phyloP scores from a whole-genome alignment of 2,113 vertebrate genomes.

The Oncorhynchus masou region DNA sequence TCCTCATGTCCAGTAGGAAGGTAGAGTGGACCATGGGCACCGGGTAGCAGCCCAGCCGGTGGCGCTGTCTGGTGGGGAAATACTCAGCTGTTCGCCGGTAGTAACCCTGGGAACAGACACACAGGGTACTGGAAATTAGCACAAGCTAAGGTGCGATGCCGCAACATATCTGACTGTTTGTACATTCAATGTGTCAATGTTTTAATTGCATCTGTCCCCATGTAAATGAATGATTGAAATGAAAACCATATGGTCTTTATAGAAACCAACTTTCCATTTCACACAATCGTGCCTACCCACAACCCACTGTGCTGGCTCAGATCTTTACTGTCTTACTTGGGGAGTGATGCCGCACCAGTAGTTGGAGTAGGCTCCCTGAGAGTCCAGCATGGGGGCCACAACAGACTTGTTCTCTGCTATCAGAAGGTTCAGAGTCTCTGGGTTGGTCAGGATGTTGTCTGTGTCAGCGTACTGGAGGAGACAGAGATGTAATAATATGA shows the following conservation, averaged over 20 bases:
- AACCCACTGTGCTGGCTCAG: too few relatives aligned
- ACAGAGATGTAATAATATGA: not conserved
- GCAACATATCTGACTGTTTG: not conserved
- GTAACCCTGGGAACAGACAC: conserved; percentile 77
- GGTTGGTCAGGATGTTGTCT: conserved; percentile 92
- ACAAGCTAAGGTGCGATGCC: not conserved
- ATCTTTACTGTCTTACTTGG: conserved; percentile 74
- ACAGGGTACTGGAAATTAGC: not conserved
- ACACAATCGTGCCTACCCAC: too few relatives aligned
- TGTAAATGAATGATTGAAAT: too few relatives aligned
- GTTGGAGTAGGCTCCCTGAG: conserved; percentile 93
- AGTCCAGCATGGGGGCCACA: conserved; percentile 92
- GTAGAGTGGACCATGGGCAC: conserved; percentile 95
- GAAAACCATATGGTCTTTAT: too few relatives aligned
- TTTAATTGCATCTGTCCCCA: too few relatives aligned
- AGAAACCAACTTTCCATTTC: too few relatives aligned
- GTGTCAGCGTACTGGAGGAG: conserved; percentile 84
- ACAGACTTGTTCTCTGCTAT: conserved; percentile 85
- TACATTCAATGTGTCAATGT: too few relatives aligned
- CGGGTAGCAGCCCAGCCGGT: conserved; percentile 80
- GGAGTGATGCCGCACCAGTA: conserved; percentile 98
- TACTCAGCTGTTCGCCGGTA: conserved; percentile 93
- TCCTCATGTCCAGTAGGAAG: conserved; percentile 84
- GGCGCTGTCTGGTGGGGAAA: conserved; percentile 91
- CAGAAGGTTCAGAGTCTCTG: conserved; percentile 83